phyloP scores from a whole-genome alignment of 2,797 vertebrate species.

The Propithecus perrieri region DNA sequence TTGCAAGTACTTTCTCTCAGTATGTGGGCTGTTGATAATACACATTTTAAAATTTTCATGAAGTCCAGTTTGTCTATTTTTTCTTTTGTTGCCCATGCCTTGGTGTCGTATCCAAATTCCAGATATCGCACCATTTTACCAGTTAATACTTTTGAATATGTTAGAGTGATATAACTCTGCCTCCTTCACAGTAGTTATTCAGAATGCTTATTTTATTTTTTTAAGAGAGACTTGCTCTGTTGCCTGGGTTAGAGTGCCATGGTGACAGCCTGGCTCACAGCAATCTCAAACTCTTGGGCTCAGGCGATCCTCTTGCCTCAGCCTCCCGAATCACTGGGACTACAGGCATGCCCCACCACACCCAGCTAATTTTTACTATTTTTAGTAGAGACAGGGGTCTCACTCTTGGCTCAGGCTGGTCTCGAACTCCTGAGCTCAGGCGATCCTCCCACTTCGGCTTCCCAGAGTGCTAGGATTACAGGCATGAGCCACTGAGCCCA shows the following conservation, averaged over 20 bases:
- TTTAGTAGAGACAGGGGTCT: no score
- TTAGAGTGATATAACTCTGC: not conserved
- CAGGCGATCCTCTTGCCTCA: not conserved
- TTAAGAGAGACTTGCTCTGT: no score
- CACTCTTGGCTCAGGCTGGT: no score
- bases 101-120: not conserved
- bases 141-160: not conserved
- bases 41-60: not conserved
- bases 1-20: not conserved
- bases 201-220: not conserved
- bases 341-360: no score
- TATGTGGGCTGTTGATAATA: not conserved
- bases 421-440: no score
- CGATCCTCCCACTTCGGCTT: no score
- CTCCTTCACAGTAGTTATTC: constrained; percentile 24
- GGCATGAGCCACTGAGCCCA: no score
- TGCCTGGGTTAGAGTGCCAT: no score
- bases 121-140: not conserved
- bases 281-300: not conserved
- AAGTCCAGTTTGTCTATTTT: not conserved
- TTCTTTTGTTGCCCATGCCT: not conserved
- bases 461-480: no score
- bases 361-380: no score
- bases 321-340: no score
- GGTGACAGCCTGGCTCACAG: no score